Conservation (phyloP, 2,888 invertebrate genomes). For the Malthinus flaveolus region DNA sequence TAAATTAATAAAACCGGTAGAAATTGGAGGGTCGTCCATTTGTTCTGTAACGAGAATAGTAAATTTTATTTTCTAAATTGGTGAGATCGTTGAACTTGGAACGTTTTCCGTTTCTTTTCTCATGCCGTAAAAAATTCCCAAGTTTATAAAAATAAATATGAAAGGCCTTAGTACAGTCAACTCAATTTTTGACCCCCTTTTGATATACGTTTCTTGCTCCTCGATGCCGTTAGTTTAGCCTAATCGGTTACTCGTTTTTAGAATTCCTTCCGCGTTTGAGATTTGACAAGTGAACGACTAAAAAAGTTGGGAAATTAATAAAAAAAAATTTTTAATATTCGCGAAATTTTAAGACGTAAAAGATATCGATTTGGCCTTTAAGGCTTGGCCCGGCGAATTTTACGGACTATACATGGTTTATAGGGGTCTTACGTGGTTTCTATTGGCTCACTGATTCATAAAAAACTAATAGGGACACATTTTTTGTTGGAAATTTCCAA, state of each 20-base stretch:
- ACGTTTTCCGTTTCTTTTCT: conserved; percentile 53
- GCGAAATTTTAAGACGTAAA: conserved; percentile 54
- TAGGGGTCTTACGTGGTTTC: conserved; percentile 56
- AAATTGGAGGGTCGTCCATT: not conserved
- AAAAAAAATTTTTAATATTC: conserved; percentile 44
- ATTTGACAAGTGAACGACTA: conserved; percentile 28
- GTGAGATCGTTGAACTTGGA: conserved; percentile 50
- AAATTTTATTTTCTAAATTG: conserved; percentile 21
- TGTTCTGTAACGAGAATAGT: conserved; percentile 15
- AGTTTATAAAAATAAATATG: conserved; percentile 56
- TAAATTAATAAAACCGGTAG: conserved; percentile 7
- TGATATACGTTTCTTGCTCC: conserved; percentile 48
- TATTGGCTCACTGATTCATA: conserved; percentile 57
- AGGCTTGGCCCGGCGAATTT: conserved; percentile 56
- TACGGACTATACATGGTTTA: conserved; percentile 56
- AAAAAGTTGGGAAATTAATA: conserved; percentile 36
- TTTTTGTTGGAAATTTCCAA: conserved; percentile 67
- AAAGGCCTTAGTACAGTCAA: conserved; percentile 51
- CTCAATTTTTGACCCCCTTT: conserved; percentile 55
- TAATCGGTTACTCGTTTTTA: conserved; percentile 42
- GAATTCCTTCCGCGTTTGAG: conserved; percentile 30
- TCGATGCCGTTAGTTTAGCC: conserved; percentile 51
- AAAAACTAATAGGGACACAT: conserved; percentile 54
- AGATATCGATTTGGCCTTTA: conserved; percentile 56
- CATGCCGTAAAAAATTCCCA: conserved; percentile 50